A percentile compares a stretch with the other conserved stretches of the same genome.
Evolutionary conservation across 2,797 vertebrate species (phyloP).

Genomic region (Manis javanica): DNA sequence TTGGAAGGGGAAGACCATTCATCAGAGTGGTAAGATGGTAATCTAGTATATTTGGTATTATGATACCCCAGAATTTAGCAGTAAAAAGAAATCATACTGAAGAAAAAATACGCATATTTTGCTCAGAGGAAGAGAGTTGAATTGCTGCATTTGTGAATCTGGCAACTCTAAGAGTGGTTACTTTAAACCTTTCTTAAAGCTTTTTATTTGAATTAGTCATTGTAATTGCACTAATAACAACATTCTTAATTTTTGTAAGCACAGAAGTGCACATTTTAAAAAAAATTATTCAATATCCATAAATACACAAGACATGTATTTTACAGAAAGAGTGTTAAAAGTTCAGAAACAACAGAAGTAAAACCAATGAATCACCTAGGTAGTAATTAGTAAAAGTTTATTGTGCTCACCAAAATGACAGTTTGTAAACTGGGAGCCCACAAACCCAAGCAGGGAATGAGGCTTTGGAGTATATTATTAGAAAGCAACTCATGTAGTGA

Average conservation of each 20-base stretch:
- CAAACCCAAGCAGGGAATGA: background rate
- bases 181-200: slow-evolving; percentile 61
- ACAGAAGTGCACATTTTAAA: background rate
- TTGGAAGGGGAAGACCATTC: slow-evolving; percentile 28
- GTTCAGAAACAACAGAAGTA: background rate
- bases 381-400: background rate
- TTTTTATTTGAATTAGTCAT: slow-evolving; percentile 39
- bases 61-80: slow-evolving; percentile 57
- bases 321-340: slow-evolving; percentile 24
- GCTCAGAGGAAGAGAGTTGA: background rate
- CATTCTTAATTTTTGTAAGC: slow-evolving; percentile 65
- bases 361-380: background rate
- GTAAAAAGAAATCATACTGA: slow-evolving; percentile 63
- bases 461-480: background rate
- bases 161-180: slow-evolving; percentile 61
- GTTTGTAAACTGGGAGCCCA: background rate
- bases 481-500: background rate
- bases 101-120: slow-evolving; percentile 63
- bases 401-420: background rate
- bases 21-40: slow-evolving; percentile 55
- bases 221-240: slow-evolving; percentile 49
- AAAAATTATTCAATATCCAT: background rate
- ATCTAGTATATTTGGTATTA: slow-evolving; percentile 65
- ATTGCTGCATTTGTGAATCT: slow-evolving; percentile 57
- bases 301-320: background rate